Evolutionary conservation across 2,113 vertebrate species (phyloP).

Genomic region (Pachypanchax playfairii): DNA sequence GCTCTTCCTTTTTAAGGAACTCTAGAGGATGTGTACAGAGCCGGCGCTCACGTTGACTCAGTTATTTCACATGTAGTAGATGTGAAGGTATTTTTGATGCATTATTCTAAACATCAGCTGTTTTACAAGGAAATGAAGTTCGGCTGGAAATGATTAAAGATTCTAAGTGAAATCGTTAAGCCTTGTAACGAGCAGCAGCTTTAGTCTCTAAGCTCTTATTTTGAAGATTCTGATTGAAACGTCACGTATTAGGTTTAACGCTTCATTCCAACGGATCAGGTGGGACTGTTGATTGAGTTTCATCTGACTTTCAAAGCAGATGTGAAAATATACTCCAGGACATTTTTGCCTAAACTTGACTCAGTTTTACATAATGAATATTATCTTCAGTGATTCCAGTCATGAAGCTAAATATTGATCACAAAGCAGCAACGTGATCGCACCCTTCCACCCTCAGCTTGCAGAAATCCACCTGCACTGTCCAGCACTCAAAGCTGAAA

Average conservation of each 20-base stretch:
- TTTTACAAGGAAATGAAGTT: background rate
- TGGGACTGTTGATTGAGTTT: slow-evolving; percentile 8
- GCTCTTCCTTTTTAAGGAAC: slow-evolving; percentile 56
- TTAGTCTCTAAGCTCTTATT: slow-evolving; percentile 47
- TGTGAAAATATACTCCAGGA: background rate
- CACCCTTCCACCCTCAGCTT: slow-evolving; percentile 37
- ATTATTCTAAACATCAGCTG: background rate
- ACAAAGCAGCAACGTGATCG: background rate
- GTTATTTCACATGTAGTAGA: background rate
- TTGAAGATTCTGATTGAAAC: slow-evolving; percentile 11
- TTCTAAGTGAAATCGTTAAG: background rate
- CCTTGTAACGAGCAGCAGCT: background rate
- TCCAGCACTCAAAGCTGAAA: slow-evolving; percentile 50
- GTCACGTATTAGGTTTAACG: background rate
- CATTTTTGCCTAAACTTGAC: background rate
- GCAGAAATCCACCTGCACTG: background rate
- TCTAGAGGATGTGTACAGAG: too few species aligned
- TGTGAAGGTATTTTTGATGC: background rate
- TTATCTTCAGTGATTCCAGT: slow-evolving; percentile 1
- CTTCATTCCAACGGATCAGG: slow-evolving; percentile 12
- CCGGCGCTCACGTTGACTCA: slow-evolving; percentile 46
- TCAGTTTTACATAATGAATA: background rate
- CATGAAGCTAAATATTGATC: slow-evolving; percentile 8
- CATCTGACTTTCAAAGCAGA: background rate
- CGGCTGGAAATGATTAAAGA: background rate